Conservation (phyloP, 2,888 invertebrate species). For the Synanthedon vespiformis region DNA sequence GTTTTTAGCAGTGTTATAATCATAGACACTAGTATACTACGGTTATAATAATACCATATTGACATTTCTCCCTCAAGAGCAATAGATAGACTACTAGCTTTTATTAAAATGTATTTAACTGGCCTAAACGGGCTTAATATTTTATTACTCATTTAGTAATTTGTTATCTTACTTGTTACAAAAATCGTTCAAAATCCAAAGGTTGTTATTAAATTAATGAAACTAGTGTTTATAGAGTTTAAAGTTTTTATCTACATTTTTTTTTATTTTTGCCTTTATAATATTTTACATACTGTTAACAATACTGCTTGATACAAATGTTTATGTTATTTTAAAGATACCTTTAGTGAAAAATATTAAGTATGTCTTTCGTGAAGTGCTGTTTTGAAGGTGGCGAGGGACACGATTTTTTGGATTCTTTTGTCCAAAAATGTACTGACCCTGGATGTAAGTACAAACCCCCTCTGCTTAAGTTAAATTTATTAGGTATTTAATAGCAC, state of each 20-base stretch:
- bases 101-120: conserved; percentile 8
- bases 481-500: background rate
- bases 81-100: conserved; percentile 18
- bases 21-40: no score
- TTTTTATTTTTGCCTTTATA: background rate
- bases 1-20: no score
- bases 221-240: conserved; percentile 3
- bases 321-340: background rate
- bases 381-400: conserved; percentile 83
- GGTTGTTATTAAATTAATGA: conserved; percentile 1
- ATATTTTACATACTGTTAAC: background rate
- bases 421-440: conserved; percentile 84
- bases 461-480: background rate
- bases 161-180: no score
- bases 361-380: conserved; percentile 80
- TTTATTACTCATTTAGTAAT: no score
- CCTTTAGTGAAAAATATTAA: conserved; percentile 7
- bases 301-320: background rate
- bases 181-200: conserved; percentile 1
- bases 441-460: conserved; percentile 79
- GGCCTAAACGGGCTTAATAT: no score
- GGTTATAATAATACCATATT: conserved; percentile 22
- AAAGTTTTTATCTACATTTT: background rate
- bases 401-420: conserved; percentile 79
- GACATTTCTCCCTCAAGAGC: conserved; percentile 24